phyloP scores from a whole-genome alignment of 2,113 vertebrate genomes.

The Percina caprodes region DNA sequence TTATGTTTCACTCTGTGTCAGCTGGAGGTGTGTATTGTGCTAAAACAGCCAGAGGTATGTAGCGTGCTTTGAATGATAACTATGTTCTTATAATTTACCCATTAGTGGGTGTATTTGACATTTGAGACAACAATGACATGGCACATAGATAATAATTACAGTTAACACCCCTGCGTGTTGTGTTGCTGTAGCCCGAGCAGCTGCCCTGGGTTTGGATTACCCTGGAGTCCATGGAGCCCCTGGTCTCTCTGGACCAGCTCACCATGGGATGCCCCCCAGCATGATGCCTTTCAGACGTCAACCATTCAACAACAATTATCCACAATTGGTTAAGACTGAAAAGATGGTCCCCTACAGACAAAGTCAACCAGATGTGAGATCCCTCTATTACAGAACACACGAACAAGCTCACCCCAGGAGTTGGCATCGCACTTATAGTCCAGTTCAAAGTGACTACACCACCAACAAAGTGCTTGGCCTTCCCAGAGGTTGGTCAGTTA shows the following conservation, averaged over 20 bases:
- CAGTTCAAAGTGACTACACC: slow-evolving; percentile 1
- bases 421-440: not conserved
- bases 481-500: slow-evolving; percentile 32
- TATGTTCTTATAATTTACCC: slow-evolving; percentile 29
- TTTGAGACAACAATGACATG: not conserved
- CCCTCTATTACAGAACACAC: not conserved
- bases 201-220: slow-evolving; percentile 66
- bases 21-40: slow-evolving; percentile 75
- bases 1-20: slow-evolving; percentile 60
- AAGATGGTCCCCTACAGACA: not conserved
- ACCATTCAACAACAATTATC: not conserved
- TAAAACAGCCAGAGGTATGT: slow-evolving; percentile 71
- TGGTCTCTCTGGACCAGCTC: slow-evolving; percentile 20
- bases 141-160: not conserved
- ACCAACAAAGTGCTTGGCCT: not conserved
- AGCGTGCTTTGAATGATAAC: slow-evolving; percentile 6
- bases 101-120: slow-evolving; percentile 36
- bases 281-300: not conserved
- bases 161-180: not conserved
- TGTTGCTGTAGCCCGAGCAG: slow-evolving; percentile 56
- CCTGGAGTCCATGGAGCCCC: slow-evolving; percentile 58
- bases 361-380: not conserved
- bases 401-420: slow-evolving; percentile 2
- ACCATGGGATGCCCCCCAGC: not conserved
- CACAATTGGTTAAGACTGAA: not conserved